Evolutionary conservation across 2,113 vertebrate genomes (phyloP).

Genomic region (Rostratula benghalensis): DNA sequence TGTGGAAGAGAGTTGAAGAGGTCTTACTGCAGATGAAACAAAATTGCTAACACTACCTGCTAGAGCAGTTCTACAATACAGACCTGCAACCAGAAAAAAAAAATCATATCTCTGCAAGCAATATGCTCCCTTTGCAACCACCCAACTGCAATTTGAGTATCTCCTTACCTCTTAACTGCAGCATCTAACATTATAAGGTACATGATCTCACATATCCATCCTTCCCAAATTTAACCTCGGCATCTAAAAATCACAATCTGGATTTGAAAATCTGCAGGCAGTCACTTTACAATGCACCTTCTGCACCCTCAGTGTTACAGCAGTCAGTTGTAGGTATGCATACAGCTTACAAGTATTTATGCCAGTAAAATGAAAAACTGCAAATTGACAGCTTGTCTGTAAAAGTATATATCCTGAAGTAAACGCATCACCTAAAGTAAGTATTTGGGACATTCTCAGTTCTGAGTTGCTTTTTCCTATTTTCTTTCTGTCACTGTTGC

Average conservation of each 20-base stretch:
- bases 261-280: neutral
- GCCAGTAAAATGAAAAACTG: neutral
- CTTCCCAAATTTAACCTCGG: neutral
- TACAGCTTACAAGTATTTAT: neutral
- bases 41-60: neutral
- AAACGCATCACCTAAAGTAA: neutral
- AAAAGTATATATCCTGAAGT: neutral
- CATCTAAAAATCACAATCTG: neutral
- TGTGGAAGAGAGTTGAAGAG: neutral
- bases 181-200: neutral
- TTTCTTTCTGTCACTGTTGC: neutral
- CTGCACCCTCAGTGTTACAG: neutral
- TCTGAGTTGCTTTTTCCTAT: neutral
- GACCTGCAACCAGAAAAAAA: neutral
- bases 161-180: neutral
- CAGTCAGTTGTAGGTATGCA: neutral
- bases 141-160: neutral
- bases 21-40: neutral
- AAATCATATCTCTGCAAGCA: neutral
- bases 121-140: neutral
- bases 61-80: neutral
- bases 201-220: neutral
- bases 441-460: accelerated
- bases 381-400: neutral
- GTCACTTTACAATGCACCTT: neutral